Conservation (phyloP, 2,888 invertebrate species). For the Drosophila paramelanica region DNA sequence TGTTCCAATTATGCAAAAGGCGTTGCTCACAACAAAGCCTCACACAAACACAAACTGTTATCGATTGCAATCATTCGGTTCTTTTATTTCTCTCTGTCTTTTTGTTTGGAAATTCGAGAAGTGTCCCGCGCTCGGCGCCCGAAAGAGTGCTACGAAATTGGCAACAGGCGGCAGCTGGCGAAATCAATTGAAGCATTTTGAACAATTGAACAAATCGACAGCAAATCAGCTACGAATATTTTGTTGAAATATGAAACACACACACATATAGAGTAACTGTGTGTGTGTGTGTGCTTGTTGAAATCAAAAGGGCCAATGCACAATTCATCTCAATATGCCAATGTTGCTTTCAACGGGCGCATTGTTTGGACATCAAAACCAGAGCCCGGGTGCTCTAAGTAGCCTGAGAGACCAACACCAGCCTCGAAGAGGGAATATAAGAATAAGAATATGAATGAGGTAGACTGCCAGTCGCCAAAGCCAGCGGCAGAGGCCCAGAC, state of each 20-base stretch:
- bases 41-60: not conserved
- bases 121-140: slow-evolving; percentile 10
- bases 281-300: too few species aligned
- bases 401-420: slow-evolving; percentile 43
- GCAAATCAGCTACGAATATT: slow-evolving; percentile 43
- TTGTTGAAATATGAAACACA: slow-evolving; percentile 52
- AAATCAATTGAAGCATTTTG: slow-evolving; percentile 29
- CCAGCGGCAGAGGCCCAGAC: slow-evolving; percentile 9
- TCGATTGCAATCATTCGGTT: not conserved
- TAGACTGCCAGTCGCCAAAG: slow-evolving; percentile 4
- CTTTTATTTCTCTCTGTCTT: not conserved
- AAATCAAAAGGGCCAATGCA: slow-evolving; percentile 60
- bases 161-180: slow-evolving; percentile 32
- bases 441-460: slow-evolving; percentile 16
- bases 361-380: slow-evolving; percentile 75
- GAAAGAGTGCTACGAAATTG: slow-evolving; percentile 48
- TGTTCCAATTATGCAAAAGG: slow-evolving; percentile 29
- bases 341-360: slow-evolving; percentile 78
- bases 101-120: slow-evolving; percentile 3
- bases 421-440: slow-evolving; percentile 9
- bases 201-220: slow-evolving; percentile 51
- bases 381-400: slow-evolving; percentile 53
- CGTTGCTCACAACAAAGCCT: slow-evolving; percentile 17
- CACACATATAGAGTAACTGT: too few species aligned
- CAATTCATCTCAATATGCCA: slow-evolving; percentile 81